Base-by-base conservation (phyloP, 2,113 vertebrate genomes). In the Osmerus mordax region DNA sequence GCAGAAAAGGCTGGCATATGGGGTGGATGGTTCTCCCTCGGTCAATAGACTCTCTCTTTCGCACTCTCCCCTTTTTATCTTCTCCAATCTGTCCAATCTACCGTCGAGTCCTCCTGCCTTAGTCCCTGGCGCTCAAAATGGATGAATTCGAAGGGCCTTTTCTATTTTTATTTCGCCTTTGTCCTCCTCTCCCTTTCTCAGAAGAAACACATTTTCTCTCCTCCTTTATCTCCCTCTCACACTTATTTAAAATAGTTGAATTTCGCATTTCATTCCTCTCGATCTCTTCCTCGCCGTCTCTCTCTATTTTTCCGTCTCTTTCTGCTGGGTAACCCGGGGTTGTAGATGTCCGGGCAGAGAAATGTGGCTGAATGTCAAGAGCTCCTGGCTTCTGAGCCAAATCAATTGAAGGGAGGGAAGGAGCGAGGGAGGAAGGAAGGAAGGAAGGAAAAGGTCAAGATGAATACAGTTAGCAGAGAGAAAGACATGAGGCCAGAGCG, bases 281-380 rank as follows among this genome's bases (percentile, higher is more conserved):
- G 41, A 55, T 70, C 56, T 23, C 28, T 60, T 18, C 55, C 16
- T 55, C 53, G 13, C 54, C 18, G 15, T 4, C 70, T 47, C 29
- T 7, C n/a, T 61, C 32, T 16, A 5, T 29, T 15, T 29, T 18
- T 9, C 32, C 32, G 29, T 51, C 63, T 61, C 41, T 67, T 41
- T 70, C 56, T 21, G 28, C 70, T 64, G 59, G 83, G 87, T 89
- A 84, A 78, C 80, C 84, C 87, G 71, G 87, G 88, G 85, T 88
- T 84, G 73, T 65, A 84, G 74, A 79, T 87, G 84, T 77, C 75
- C 75, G 21, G 78, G 81, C 80, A 76, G 69, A 86, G 83, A 88
- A 89, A 86, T 86, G 88, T 90, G 86, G 80, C 84, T 83, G 81
- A 85, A 82, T 82, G 84, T 89, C 79, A 87, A 86, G 86, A 85